phyloP scores from a whole-genome alignment of 1,140 invertebrate species.

The Saxidomus purpurata region DNA sequence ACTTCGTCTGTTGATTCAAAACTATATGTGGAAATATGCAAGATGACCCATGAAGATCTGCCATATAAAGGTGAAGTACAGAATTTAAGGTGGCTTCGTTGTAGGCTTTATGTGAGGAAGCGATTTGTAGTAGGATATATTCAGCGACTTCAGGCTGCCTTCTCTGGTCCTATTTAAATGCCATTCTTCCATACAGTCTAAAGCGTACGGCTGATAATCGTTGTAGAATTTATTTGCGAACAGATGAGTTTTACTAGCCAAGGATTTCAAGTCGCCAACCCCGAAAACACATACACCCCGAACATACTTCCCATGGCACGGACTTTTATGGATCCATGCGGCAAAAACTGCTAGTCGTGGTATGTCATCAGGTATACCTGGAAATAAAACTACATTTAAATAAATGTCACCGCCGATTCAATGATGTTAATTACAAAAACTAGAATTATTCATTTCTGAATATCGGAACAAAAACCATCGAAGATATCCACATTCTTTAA shows the following conservation, averaged over 20 bases:
- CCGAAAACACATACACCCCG: conserved; percentile 80
- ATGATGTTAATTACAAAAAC: no score
- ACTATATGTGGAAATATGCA: no score
- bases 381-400: no score
- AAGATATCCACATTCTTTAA: no score
- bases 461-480: no score
- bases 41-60: no score
- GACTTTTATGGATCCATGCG: conserved; percentile 14
- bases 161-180: conserved; percentile 62
- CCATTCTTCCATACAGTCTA: conserved; percentile 82
- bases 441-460: no score
- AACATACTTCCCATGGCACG: conserved; percentile 71
- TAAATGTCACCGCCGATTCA: no score
- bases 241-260: conserved; percentile 70
- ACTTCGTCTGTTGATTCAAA: no score
- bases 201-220: conserved; percentile 75
- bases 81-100: no score
- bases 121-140: no score
- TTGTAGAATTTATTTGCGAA: conserved; percentile 83
- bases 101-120: conserved; percentile 71
- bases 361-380: conserved; percentile 58
- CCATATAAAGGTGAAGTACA: no score
- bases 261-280: conserved; percentile 74
- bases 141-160: not conserved
- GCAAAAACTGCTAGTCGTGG: conserved; percentile 51